A percentile compares a stretch with the other conserved stretches of the same genome.
Evolutionary conservation across 2,113 vertebrate species (phyloP).

Genomic region (Loxodonta africana): DNA sequence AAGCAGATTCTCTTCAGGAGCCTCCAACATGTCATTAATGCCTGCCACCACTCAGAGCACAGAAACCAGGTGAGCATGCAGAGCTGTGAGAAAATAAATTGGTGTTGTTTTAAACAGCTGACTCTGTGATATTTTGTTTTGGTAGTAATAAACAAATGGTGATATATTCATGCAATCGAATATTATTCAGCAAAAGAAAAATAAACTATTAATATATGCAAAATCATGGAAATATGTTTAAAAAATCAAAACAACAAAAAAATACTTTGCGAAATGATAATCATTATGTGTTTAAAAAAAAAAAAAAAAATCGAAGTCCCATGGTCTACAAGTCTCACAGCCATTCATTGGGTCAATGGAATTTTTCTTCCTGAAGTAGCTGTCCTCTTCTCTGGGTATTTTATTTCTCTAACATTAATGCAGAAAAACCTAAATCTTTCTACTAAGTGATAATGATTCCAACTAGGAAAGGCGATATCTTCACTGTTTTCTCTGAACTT

Average conservation of each 20-base stretch:
- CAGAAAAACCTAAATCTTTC: background rate
- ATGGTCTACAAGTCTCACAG: background rate
- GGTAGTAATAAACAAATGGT: background rate
- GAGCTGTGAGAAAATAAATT: background rate
- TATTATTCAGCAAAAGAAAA: background rate
- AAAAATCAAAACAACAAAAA: background rate
- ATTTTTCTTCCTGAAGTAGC: background rate
- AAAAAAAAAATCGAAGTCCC: background rate
- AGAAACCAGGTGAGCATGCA: background rate
- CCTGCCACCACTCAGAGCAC: background rate
- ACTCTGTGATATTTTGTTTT: background rate
- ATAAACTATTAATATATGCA: background rate
- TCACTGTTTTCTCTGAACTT: background rate
- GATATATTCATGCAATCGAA: background rate
- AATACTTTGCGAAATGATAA: background rate
- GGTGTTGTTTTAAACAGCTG: background rate
- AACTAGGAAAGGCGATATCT: background rate
- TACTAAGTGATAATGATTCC: background rate
- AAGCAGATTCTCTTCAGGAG: background rate
- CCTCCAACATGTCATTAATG: background rate
- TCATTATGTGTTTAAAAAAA: background rate
- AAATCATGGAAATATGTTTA: background rate
- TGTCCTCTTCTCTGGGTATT: background rate
- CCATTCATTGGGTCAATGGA: no score
- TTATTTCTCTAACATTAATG: background rate